Percentiles rank a stretch among this genome's conserved stretches.
These are phyloP conservation scores for Panagrolaimus sp. DNA, from an alignment of 1,140 invertebrate genomes.

Conservation along the genomic window DNA sequence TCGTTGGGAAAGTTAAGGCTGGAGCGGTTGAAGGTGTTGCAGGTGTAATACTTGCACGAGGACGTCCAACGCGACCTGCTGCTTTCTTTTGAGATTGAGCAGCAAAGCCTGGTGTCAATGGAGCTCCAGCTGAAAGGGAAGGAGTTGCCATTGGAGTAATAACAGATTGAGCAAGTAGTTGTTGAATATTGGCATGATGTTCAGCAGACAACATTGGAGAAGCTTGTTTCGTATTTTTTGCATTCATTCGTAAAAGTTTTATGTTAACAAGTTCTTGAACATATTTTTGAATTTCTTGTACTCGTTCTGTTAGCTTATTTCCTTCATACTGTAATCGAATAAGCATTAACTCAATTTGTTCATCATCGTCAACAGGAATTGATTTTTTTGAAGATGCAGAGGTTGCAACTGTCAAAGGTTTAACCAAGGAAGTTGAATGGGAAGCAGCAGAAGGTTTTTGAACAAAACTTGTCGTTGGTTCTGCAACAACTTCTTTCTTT, in stretches of 20 bases:
- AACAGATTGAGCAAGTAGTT: not conserved
- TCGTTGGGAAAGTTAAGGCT: too few species aligned
- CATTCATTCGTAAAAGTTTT: conserved; percentile 41
- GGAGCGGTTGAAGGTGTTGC: not conserved
- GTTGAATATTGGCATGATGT: not conserved
- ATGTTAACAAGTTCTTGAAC: conserved; percentile 24
- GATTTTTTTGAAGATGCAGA: conserved; percentile 14
- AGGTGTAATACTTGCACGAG: not conserved
- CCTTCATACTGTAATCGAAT: conserved; percentile 44
- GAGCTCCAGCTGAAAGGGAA: not conserved
- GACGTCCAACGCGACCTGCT: not conserved
- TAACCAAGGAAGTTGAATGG: conserved; percentile 1
- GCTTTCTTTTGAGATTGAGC: not conserved
- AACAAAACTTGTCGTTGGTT: conserved; percentile 11
- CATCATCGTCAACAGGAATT: conserved; percentile 42
- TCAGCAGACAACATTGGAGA: conserved; percentile 10
- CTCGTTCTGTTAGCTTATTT: conserved; percentile 26
- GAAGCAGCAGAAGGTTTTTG: conserved; percentile 1
- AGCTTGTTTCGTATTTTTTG: conserved; percentile 17
- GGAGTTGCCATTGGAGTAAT: not conserved
- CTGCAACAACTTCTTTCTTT: conserved; percentile 12
- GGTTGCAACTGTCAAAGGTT: conserved; percentile 9
- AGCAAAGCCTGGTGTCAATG: not conserved
- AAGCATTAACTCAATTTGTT: conserved; percentile 45
- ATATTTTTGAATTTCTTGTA: conserved; percentile 33